A percentile compares a stretch with the other conserved stretches of the same genome.
Evolutionary conservation across 2,113 vertebrate genomes (phyloP).

Genomic region (Nanorana parkeri): DNA sequence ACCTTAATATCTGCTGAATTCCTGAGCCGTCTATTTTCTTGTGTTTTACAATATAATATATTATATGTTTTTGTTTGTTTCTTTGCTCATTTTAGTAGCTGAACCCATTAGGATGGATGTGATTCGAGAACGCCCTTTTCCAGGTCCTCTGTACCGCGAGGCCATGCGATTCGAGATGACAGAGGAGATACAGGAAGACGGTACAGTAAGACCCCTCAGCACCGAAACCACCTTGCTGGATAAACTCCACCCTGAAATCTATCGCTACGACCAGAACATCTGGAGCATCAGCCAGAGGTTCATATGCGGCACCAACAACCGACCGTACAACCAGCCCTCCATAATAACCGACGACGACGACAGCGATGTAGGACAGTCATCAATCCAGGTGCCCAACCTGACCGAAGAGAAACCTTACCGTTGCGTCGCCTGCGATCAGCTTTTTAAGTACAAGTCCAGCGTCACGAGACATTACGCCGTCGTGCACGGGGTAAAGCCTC

Average conservation of each 20-base stretch:
- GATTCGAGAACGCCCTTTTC: background rate
- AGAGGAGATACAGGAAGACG: slow-evolving; percentile 8
- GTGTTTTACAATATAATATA: too few relatives aligned
- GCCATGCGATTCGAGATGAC: slow-evolving; percentile 16
- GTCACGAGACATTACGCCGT: slow-evolving; percentile 17
- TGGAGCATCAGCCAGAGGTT: slow-evolving; percentile 32
- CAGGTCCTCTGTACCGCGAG: background rate
- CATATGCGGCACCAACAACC: background rate
- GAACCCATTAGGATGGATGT: background rate
- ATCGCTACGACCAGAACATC: slow-evolving; percentile 20
- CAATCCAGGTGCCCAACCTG: background rate
- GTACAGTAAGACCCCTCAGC: background rate
- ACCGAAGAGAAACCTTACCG: slow-evolving; percentile 19
- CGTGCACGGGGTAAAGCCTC: slow-evolving; percentile 21
- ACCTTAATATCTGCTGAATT: too few relatives aligned
- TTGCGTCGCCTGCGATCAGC: slow-evolving; percentile 21
- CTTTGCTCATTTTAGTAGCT: background rate
- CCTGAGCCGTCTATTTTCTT: too few relatives aligned
- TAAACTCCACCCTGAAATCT: background rate
- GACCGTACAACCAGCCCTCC: background rate
- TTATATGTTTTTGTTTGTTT: background rate
- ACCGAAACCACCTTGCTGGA: background rate
- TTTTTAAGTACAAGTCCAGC: slow-evolving; percentile 31
- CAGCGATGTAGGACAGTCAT: background rate
- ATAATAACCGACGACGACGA: background rate